phyloP scores from a whole-genome alignment of 2,113 vertebrate species.

The Bucco capensis region DNA sequence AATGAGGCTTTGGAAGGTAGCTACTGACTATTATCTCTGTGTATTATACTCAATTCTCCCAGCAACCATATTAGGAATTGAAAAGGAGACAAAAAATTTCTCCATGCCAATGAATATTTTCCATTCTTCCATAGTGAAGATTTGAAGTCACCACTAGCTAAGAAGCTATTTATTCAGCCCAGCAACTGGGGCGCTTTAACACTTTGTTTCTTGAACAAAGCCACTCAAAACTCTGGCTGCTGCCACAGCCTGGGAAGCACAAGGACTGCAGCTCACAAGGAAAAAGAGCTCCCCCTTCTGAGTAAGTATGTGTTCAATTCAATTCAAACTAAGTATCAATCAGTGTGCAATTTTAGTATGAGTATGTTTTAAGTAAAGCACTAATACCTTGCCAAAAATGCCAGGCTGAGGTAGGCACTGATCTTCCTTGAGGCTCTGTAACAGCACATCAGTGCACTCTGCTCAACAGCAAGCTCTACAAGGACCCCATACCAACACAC shows the following conservation, averaged over 20 bases:
- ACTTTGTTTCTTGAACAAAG: neutral
- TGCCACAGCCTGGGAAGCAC: neutral
- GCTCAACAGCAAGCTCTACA: fast-evolving
- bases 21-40: neutral
- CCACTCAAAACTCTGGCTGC: neutral
- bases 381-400: neutral
- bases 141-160: neutral
- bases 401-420: neutral
- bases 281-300: neutral
- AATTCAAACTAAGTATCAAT: neutral
- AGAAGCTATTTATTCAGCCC: neutral
- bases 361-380: neutral
- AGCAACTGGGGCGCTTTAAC: fast-evolving
- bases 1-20: neutral
- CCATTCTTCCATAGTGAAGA: neutral
- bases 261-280: neutral
- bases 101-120: neutral
- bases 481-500: too few species aligned
- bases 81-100: neutral
- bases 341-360: fast-evolving
- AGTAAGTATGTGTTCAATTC: neutral
- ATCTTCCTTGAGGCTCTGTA: neutral
- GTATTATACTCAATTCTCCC: too few species aligned
- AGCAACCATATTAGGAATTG: neutral
- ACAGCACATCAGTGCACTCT: neutral